phyloP scores from a whole-genome alignment of 2,888 invertebrate species.

The Nasonia oneida region DNA sequence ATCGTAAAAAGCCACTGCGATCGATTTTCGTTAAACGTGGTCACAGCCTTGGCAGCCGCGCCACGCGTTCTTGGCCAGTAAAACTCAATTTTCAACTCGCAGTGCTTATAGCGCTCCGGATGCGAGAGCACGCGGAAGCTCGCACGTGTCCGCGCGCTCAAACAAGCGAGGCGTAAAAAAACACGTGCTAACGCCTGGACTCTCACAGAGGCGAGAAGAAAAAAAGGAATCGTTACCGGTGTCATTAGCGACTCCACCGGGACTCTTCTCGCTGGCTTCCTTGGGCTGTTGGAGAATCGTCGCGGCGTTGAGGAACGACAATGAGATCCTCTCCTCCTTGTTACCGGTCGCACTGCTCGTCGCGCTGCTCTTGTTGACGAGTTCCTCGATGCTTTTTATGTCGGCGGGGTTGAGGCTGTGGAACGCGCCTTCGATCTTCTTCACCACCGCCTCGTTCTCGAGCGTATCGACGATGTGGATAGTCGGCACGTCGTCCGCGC shows the following conservation, averaged over 20 bases:
- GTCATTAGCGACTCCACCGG: not conserved
- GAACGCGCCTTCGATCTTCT: conserved; percentile 65
- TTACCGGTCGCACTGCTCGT: not conserved
- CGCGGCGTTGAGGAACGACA: conserved; percentile 68
- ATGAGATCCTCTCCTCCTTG: conserved; percentile 52
- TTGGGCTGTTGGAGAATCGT: conserved; percentile 64
- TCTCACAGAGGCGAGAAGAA: not conserved
- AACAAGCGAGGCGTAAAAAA: conserved; percentile 7
- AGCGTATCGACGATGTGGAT: conserved; percentile 76
- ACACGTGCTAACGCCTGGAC: not conserved
- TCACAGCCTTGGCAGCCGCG: not conserved
- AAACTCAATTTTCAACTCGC: not conserved
- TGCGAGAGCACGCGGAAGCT: not conserved
- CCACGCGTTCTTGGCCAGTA: not conserved
- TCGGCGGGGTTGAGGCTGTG: conserved; percentile 60
- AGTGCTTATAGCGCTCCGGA: not conserved
- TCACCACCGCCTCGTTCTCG: conserved; percentile 67
- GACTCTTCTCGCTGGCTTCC: not conserved
- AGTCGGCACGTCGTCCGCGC: conserved; percentile 73
- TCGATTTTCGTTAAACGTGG: not conserved
- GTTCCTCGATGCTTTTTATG: conserved; percentile 62
- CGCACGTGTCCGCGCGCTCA: not conserved
- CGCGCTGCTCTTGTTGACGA: conserved; percentile 59
- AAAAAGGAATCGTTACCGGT: conserved; percentile 1
- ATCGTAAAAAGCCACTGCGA: not conserved